phyloP scores from a whole-genome alignment of 2,113 vertebrate genomes.

The Alaudala cheleensis region DNA sequence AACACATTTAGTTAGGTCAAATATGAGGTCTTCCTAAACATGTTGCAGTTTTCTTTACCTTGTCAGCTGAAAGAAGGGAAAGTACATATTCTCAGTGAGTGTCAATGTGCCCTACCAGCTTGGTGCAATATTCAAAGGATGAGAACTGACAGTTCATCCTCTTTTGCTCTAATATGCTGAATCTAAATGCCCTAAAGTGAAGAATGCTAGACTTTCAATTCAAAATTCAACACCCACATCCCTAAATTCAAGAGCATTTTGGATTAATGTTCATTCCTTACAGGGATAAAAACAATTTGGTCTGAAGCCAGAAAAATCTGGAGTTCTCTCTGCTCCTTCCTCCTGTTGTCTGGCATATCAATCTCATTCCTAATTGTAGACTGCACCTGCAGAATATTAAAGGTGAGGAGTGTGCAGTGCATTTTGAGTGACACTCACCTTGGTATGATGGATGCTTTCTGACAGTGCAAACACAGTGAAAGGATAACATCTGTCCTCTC shows the following conservation, averaged over 20 bases:
- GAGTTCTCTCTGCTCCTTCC: background rate
- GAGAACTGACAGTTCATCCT: conserved; percentile 40
- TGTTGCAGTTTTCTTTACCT: background rate
- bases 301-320: background rate
- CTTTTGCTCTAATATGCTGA: conserved; percentile 44
- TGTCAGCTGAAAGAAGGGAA: background rate
- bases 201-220: background rate
- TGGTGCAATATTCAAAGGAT: conserved; percentile 17
- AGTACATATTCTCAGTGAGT: background rate
- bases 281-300: background rate
- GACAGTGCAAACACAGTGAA: background rate
- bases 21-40: background rate
- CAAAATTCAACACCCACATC: conserved; percentile 38
- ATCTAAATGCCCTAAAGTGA: conserved; percentile 39
- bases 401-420: background rate
- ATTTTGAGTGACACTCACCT: background rate
- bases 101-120: background rate
- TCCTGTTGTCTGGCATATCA: background rate
- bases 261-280: background rate
- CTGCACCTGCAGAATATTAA: background rate
- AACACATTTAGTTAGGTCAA: background rate
- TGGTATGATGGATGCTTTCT: background rate
- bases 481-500: background rate
- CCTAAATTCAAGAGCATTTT: conserved; percentile 2
- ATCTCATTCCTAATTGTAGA: background rate